These are phyloP conservation scores for Muraenolepis orangiensis DNA, from an alignment of 2,797 vertebrate species.

Conservation along the genomic window DNA sequence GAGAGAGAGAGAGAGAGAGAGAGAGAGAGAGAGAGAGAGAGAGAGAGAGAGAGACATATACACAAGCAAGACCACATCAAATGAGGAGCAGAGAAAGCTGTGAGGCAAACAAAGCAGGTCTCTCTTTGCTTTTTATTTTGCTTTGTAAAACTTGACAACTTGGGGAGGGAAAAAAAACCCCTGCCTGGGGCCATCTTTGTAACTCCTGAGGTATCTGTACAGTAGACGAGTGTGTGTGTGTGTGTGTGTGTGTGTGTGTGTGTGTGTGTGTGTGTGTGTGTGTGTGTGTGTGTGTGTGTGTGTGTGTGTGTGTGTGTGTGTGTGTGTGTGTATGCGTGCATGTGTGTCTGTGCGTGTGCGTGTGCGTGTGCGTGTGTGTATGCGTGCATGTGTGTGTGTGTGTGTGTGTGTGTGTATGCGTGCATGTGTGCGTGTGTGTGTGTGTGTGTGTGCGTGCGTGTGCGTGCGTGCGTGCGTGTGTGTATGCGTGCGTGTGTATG, in stretches of 20 bases:
- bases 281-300: background rate
- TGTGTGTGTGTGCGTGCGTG: background rate
- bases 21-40: background rate
- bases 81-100: constrained; percentile 16
- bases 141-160: constrained; percentile 33
- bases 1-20: background rate
- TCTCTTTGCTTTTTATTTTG: constrained; percentile 18
- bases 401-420: background rate
- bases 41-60: background rate
- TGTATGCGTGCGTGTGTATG: background rate
- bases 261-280: background rate
- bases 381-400: background rate
- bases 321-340: background rate
- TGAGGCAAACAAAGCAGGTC: constrained; percentile 14
- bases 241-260: background rate
- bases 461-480: background rate
- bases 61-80: constrained; percentile 11
- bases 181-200: background rate
- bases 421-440: background rate
- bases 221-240: background rate
- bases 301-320: background rate
- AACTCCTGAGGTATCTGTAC: background rate
- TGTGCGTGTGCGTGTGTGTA: background rate
- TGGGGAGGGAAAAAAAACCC: background rate
- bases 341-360: background rate